These are phyloP conservation scores for Zalophus californianus DNA, from an alignment of 2,797 vertebrate species.

Conservation along the genomic window DNA sequence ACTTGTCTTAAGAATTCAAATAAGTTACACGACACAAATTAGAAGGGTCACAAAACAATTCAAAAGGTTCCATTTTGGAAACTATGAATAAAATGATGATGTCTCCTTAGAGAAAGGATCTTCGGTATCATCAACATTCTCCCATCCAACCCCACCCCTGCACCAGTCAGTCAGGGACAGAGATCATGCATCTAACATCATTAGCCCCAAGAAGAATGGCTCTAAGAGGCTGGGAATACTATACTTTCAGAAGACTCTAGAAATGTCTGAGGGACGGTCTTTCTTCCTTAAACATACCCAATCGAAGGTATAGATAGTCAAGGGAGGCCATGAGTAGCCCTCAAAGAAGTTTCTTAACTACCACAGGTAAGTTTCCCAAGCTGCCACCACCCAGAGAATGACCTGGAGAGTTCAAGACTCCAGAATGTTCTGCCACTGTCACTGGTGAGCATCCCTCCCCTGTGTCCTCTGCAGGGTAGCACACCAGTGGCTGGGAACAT, in stretches of 20 bases:
- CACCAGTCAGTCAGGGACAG: neutral
- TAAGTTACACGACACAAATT: neutral
- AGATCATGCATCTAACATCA: neutral
- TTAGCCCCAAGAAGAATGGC: neutral
- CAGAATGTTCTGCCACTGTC: neutral
- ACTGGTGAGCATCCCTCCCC: neutral
- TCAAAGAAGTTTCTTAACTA: neutral
- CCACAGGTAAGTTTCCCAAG: neutral
- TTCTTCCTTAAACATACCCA: constrained; percentile 12
- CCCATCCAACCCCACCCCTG: neutral
- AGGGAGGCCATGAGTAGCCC: neutral
- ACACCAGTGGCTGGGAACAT: neutral
- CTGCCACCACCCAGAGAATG: neutral
- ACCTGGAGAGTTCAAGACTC: neutral
- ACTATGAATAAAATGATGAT: neutral
- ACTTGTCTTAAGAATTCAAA: neutral
- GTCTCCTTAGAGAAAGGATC: neutral
- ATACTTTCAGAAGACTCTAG: neutral
- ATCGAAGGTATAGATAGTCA: neutral
- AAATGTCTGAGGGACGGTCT: neutral
- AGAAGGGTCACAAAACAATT: constrained; percentile 10
- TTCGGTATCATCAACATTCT: neutral
- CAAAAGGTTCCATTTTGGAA: constrained; percentile 11
- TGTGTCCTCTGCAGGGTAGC: neutral
- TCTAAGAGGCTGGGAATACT: neutral